A percentile compares a stretch with the other conserved stretches of the same genome.
These are phyloP conservation scores for Rhinopithecus roxellana DNA, from an alignment of 2,113 vertebrate genomes.

Conservation along the genomic window DNA sequence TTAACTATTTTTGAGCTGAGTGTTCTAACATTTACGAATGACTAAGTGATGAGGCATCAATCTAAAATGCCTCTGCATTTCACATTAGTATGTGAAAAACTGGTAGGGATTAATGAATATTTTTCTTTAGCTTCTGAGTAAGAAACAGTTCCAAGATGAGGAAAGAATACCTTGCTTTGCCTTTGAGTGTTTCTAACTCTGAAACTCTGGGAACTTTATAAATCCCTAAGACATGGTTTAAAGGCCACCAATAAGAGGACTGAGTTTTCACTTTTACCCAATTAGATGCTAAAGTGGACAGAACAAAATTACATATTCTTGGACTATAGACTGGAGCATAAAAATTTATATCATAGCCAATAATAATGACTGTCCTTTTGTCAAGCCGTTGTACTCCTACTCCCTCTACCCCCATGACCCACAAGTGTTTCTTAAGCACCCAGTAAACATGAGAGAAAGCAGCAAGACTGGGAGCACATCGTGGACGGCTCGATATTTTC, in stretches of 20 bases:
- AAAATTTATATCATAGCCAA: background rate
- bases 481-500: background rate
- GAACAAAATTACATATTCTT: background rate
- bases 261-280: background rate
- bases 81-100: constrained; percentile 5
- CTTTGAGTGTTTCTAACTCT: background rate
- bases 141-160: background rate
- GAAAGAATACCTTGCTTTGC: background rate
- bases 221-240: background rate
- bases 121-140: background rate
- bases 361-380: background rate
- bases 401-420: rapidly evolving
- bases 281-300: background rate
- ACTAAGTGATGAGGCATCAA: constrained; percentile 52
- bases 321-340: background rate
- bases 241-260: background rate
- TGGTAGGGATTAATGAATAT: background rate
- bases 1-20: constrained; percentile 60
- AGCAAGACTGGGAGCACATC: background rate
- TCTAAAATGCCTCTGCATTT: background rate
- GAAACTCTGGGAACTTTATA: background rate
- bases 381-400: background rate
- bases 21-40: constrained; percentile 47
- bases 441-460: background rate
- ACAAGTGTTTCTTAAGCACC: background rate